Evolutionary conservation across 2,113 vertebrate species (phyloP).

Genomic region (Dicerorhinus sumatrensis): DNA sequence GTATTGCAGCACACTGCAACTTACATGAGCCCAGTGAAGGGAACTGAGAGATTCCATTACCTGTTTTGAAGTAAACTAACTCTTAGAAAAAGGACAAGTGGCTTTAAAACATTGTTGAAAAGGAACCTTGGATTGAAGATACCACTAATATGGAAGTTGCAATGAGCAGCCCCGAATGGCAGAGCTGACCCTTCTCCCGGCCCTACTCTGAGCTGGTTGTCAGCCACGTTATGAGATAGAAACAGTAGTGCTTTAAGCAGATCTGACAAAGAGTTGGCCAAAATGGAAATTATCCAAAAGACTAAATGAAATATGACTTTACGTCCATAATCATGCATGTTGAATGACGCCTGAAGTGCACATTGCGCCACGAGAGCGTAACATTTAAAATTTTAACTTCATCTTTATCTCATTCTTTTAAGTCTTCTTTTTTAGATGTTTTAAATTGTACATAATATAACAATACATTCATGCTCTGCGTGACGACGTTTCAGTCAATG

Average conservation of each 20-base stretch:
- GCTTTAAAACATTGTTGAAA: background rate
- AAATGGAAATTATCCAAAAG: background rate
- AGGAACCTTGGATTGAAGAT: background rate
- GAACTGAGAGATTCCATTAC: background rate
- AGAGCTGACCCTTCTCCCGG: background rate
- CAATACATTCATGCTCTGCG: no score
- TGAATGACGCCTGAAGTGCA: background rate
- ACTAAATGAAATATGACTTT: background rate
- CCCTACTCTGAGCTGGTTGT: fast-evolving
- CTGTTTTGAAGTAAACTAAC: background rate
- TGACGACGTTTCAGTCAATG: no score
- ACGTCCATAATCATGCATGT: background rate
- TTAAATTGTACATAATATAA: background rate
- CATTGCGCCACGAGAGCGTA: background rate
- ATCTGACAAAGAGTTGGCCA: background rate
- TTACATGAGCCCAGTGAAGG: background rate
- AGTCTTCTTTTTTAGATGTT: background rate
- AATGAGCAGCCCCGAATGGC: background rate
- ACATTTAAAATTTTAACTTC: background rate
- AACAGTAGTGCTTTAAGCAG: background rate
- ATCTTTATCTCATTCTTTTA: background rate
- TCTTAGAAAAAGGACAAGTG: background rate
- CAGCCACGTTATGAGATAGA: background rate
- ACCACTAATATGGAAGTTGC: background rate
- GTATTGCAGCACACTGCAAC: background rate